Base-by-base conservation (phyloP, 2,888 invertebrate species). In the Malthinus flaveolus region DNA sequence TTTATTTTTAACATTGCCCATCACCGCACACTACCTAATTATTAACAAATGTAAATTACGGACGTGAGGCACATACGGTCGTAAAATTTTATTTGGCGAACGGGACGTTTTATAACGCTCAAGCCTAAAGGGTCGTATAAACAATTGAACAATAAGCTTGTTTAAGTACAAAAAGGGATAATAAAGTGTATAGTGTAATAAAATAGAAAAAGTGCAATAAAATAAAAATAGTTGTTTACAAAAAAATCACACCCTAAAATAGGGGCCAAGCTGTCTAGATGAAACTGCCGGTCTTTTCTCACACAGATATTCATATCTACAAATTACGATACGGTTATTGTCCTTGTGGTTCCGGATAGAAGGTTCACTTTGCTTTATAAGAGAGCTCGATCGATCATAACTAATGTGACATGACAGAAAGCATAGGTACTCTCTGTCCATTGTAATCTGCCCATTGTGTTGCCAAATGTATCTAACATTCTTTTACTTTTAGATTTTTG, bases 361-460 rank as follows among this genome's bases (percentile, higher is more conserved):
- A 71, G 71, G 71, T 57, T 66, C 61, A 67, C 47, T 65, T 74
- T 66, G 65, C 64, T 51, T 59, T 65, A 55, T 48, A 68, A 65
- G 60, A 48, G 59, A 63, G 56, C 59, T 68, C 73, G 71, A 79
- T 79, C 78, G 74, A 78, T 79, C 79, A 78, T 76, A 75, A 74
- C 73, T 78, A 79, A 79, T 79, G 77, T 78, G 79, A 78, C 78
- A 66, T 75, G 78, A 76, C 78, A 77, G 77, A 75, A 77, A 77
- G 76, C 76, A 77, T 75, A 57, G 74, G 75, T 76, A 76, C 73
- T 77, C 73, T 77, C 75, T 76, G 77, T 76, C 77, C 76, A 78
- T 79, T 79, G 78, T 78, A 77, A 78, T 78, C 78, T 77, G 74
- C 75, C 76, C 67, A 77, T 78, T 78, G 78, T 23, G 23, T 78